Conservation (phyloP, 2,888 invertebrate genomes). For the Urechis unicinctus region DNA sequence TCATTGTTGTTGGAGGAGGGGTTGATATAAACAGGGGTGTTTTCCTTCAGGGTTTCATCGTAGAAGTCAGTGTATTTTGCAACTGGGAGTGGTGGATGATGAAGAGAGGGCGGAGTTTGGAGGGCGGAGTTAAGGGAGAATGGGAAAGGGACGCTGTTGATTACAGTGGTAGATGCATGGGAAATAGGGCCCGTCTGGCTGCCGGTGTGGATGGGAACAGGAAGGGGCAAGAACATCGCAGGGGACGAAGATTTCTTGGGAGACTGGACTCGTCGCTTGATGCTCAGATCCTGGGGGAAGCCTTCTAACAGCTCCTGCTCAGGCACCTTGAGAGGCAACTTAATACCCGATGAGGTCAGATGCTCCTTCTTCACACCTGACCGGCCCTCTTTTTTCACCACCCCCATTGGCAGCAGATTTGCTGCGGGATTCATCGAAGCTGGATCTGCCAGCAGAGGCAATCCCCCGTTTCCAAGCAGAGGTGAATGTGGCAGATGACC, state of each 20-base stretch:
- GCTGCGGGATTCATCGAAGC: no score
- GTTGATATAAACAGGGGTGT: not conserved
- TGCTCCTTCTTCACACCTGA: not conserved
- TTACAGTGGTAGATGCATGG: no score
- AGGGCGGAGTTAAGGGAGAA: not conserved
- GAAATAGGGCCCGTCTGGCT: no score
- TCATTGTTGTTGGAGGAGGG: not conserved
- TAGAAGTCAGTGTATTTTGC: not conserved
- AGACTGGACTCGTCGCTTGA: not conserved
- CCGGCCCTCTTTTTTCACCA: conserved; percentile 4
- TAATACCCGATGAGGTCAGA: no score
- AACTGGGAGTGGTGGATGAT: not conserved
- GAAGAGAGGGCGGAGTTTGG: not conserved
- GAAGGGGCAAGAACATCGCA: no score
- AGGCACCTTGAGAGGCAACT: no score
- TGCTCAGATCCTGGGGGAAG: not conserved
- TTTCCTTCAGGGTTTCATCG: not conserved
- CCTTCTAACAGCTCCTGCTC: not conserved
- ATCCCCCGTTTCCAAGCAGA: not conserved
- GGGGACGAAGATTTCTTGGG: not conserved
- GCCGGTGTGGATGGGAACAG: not conserved
- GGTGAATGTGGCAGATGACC: not conserved
- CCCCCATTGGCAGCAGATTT: conserved; percentile 7
- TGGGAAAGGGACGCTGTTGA: no score
- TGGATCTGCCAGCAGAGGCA: not conserved